Evolutionary conservation across 2,113 vertebrate species (phyloP).

Genomic region (Haemorhous mexicanus): DNA sequence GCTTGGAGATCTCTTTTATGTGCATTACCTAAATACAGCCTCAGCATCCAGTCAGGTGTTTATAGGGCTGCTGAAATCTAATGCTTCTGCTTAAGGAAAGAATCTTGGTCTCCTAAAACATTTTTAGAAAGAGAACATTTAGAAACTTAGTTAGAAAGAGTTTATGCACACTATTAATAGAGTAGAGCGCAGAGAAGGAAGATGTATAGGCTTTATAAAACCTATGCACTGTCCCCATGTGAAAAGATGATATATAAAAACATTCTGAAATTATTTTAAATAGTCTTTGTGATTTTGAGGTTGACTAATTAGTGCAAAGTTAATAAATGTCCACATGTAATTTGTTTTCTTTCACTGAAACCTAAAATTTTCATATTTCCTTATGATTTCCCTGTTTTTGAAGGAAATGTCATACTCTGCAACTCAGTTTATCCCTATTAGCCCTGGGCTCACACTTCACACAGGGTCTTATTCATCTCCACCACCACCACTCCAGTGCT

Average conservation of each 20-base stretch:
- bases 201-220: not conserved
- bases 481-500: not conserved
- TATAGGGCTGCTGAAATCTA: not conserved
- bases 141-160: not conserved
- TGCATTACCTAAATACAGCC: not conserved
- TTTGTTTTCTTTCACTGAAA: not conserved
- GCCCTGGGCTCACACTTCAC: not conserved
- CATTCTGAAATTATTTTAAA: not conserved
- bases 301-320: not conserved
- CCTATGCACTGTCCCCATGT: not conserved
- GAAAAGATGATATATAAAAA: not conserved
- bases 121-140: not conserved
- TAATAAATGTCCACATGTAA: not conserved
- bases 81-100: not conserved
- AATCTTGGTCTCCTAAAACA: not conserved
- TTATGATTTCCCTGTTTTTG: not conserved
- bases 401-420: not conserved
- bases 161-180: not conserved
- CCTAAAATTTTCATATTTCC: not conserved
- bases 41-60: not conserved
- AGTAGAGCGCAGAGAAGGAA: not conserved
- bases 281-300: not conserved
- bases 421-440: not conserved
- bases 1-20: not conserved
- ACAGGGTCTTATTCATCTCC: not conserved